Evolutionary conservation across 2,113 vertebrate genomes (phyloP).

Genomic region (Delphinapterus leucas): DNA sequence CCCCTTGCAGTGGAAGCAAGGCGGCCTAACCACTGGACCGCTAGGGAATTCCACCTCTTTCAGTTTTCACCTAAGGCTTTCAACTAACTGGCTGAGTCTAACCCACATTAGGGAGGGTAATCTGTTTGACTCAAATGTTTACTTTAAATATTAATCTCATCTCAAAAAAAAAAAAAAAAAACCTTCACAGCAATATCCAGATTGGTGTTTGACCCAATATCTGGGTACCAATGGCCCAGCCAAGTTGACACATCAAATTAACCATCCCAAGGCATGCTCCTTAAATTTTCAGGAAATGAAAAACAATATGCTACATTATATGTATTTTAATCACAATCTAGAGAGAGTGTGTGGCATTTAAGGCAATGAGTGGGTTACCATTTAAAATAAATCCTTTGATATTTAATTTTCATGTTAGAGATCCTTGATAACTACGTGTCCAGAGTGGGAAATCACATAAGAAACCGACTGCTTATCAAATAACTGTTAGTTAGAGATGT

Average conservation of each 20-base stretch:
- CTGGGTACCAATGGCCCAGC: neutral
- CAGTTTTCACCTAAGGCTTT: neutral
- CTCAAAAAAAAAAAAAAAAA: neutral
- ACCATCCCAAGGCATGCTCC: neutral
- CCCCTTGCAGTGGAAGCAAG: too few relatives aligned
- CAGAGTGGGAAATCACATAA: neutral
- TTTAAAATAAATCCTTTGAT: neutral
- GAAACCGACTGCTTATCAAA: neutral
- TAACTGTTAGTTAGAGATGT: neutral
- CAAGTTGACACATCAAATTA: neutral
- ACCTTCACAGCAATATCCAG: neutral
- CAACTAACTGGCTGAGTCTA: neutral
- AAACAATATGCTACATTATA: neutral
- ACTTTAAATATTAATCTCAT: neutral
- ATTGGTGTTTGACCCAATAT: neutral
- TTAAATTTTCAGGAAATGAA: neutral
- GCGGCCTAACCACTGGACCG: too few relatives aligned
- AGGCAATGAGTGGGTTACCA: neutral
- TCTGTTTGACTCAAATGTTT: neutral
- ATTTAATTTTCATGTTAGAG: neutral
- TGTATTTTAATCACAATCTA: neutral
- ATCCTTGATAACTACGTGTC: neutral
- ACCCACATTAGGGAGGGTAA: neutral
- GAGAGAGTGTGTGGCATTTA: neutral
- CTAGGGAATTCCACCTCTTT: too few relatives aligned